Base-by-base conservation (phyloP, 2,113 vertebrate genomes). In the Triplophysa tibetana region DNA sequence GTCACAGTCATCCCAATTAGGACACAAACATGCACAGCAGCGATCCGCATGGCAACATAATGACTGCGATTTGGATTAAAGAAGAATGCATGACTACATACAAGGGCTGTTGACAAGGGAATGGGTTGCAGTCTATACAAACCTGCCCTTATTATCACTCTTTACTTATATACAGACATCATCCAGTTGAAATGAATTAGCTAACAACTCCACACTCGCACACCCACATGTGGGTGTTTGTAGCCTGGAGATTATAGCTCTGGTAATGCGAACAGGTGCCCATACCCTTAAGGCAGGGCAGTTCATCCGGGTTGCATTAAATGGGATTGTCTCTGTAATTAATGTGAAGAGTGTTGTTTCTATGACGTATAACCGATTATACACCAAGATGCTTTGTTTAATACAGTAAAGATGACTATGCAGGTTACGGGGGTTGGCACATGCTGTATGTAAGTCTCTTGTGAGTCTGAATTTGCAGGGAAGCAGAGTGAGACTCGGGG, bases 41-140 rank as follows among this genome's bases (percentile, higher is more conserved):
- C 64, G 67, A 81, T 81, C 79, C 78, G 70, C 76, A 81, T 81
- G 65, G 83, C 83, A 81, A 84, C 83, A 75, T 84, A 82, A 81
- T 84, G 65, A 79, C 69, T 75, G 60, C 75, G 79, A 81, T 78
- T 79, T 77, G 62, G 50, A 80, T 38, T 67, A 60, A 80, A 82
- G 77, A 85, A 63, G 78, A 80, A 80, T 82, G 73, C 62, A 56
- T 62, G 68, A 61, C 43, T 33, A 26, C 69, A 60, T 52, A 50
- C 63, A 74, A 6, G 4, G 64, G 41, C 63, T 26, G 79, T 75
- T 65, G 61, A 72, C 45, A 41, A 63, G 48, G 24, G n/a, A 70
- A 43, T 66, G 29, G 68, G 70, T 61, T n/a, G 61, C 61, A 61
- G 72, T 62, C 72, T 75, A 75, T 26, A 63, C n/a, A 21, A 62